Conservation (phyloP, 2,888 invertebrate genomes). For the Drosophila greeni region DNA sequence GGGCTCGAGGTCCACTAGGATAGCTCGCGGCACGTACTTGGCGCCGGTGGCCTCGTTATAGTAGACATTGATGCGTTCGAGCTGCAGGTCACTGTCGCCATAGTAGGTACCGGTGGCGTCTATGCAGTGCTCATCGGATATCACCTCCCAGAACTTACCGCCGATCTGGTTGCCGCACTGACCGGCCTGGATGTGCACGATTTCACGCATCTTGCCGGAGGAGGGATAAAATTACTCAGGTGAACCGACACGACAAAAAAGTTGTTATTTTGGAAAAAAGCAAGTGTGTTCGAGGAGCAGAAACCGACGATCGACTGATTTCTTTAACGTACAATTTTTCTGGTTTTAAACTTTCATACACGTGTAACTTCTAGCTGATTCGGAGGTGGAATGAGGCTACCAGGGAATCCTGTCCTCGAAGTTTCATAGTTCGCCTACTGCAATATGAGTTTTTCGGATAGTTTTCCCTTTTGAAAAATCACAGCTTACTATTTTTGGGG, state of each 20-base stretch:
- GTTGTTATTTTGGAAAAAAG: not conserved
- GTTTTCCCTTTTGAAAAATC: not conserved
- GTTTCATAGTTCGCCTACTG: conserved; percentile 39
- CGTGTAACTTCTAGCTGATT: conserved; percentile 54
- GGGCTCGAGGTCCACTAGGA: conserved; percentile 96
- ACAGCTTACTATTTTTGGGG: not conserved
- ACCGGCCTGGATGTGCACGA: conserved; percentile 96
- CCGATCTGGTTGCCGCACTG: conserved; percentile 98
- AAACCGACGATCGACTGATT: conserved; percentile 37
- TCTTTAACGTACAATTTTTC: conserved; percentile 54
- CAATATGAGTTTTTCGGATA: conserved; percentile 6
- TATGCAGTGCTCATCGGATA: conserved; percentile 96
- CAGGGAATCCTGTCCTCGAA: not conserved
- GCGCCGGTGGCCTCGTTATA: conserved; percentile 96
- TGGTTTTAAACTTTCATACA: conserved; percentile 47
- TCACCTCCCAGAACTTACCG: conserved; percentile 98
- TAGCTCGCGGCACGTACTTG: conserved; percentile 96
- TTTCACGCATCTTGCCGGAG: conserved; percentile 90
- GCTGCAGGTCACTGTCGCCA: conserved; percentile 93
- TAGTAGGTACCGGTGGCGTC: conserved; percentile 94
- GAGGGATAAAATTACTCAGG: not conserved
- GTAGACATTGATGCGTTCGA: conserved; percentile 97
- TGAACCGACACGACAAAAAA: conserved; percentile 1
- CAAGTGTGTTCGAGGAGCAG: not conserved
- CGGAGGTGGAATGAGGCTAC: conserved; percentile 51